Evolutionary conservation across 2,888 invertebrate genomes (phyloP), one percentile per base, ranked within the genome.

Genomic region (Drosophila flavopinicola): DNA sequence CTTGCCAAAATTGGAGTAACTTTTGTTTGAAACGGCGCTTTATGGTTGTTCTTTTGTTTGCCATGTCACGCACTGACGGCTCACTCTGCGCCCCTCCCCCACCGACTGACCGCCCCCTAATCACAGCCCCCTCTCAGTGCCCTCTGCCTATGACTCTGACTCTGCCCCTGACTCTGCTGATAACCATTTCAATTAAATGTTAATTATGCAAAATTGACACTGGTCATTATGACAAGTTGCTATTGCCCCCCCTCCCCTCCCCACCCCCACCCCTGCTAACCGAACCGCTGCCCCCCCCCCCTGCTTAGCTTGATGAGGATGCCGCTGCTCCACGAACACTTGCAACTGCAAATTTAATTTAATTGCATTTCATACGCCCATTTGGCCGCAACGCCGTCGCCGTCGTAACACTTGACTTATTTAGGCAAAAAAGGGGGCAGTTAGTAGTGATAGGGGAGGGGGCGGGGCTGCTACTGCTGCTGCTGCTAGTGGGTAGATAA

Each of bases 331-430:
- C 41, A 56, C 71, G 58, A 56, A 64, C 72, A 68, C 75, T 78
- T 67, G 78, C 85, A 82, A 74, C 78, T 82, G 82, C 80, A 82
- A 82, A 82, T 85, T 82, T 82, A 82, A 82, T 85, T 82, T 85
- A 83, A 83, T 83, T 83, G 83, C 82, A 83, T 85, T 85, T 78
- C 82, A 86, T 84, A 78, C 86, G 86, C 84, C 84, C 84, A 80
- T 86, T 82, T 80, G 82, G 68, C 75, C 75, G 75, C 77, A 80
- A 80, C 84, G 66, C 64, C 60, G 66, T 53, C 37, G 39, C 41
- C 45, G 66, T 52, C 64, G 76, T 65, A 82, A 82, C 85, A 82
- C 85, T 82, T 82, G 80, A 85, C 82, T 85, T 77, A 76, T 82
- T 82, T 78, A 77, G 85, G 60, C 70, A 80, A 45, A 59, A 39